phyloP scores from a whole-genome alignment of 2,113 vertebrate genomes.

The Nannobrachium achirus region DNA sequence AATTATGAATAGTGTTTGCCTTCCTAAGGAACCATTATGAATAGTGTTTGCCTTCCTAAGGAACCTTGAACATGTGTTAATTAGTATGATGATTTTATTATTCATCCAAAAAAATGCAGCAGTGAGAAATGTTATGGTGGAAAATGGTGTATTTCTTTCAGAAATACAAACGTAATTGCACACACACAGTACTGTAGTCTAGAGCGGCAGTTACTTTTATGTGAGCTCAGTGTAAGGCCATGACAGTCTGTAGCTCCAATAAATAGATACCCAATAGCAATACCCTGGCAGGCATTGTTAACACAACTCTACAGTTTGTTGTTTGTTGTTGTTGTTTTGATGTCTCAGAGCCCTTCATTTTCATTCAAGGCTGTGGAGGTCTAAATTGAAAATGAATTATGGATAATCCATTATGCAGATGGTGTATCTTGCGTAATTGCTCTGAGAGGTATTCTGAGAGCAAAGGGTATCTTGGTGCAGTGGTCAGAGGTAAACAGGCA shows the following conservation, averaged over 20 bases:
- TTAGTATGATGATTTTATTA: no score
- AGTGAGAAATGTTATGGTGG: no score
- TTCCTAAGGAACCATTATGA: no score
- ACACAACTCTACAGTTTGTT: conserved; percentile 14
- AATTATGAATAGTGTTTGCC: no score
- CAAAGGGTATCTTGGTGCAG: conserved; percentile 15
- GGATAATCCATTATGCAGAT: conserved; percentile 45
- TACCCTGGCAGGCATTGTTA: conserved; percentile 14
- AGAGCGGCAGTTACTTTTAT: conserved; percentile 24
- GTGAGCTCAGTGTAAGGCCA: conserved; percentile 3
- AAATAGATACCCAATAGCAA: conserved; percentile 9
- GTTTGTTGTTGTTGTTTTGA: conserved; percentile 11
- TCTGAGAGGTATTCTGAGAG: conserved; percentile 29
- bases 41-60: no score
- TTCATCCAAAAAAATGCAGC: no score
- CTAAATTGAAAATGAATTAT: conserved; percentile 44
- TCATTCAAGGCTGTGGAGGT: conserved; percentile 40
- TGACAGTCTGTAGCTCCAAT: conserved; percentile 22
- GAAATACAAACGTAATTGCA: no score
- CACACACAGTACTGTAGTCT: conserved; percentile 37
- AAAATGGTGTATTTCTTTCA: no score
- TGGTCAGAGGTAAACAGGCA: conserved; percentile 15
- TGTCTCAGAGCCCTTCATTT: conserved; percentile 33
- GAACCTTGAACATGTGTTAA: no score
- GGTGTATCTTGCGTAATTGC: conserved; percentile 33